Evolutionary conservation across 2,797 vertebrate genomes (phyloP).

Genomic region (Selene dorsalis): DNA sequence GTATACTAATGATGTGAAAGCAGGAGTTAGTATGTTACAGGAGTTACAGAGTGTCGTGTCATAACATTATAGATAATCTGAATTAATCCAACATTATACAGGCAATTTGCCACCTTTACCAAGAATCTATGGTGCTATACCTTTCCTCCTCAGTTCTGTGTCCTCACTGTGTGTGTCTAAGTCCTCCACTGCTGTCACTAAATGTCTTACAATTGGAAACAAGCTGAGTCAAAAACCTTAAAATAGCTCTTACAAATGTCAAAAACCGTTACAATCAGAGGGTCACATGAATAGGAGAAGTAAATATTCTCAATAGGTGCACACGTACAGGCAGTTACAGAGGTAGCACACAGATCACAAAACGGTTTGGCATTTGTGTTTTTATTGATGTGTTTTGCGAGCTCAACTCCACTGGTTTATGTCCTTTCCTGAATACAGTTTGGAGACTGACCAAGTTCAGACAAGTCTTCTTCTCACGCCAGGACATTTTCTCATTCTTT

Average conservation of each 20-base stretch:
- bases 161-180: neutral
- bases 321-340: neutral
- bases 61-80: constrained; percentile 19
- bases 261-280: neutral
- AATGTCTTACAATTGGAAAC: neutral
- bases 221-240: neutral
- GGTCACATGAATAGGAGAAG: too few species aligned
- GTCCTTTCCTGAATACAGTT: neutral
- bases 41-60: constrained; percentile 7
- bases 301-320: neutral
- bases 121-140: constrained; percentile 1
- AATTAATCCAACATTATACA: constrained; percentile 1
- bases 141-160: neutral
- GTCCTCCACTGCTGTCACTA: neutral
- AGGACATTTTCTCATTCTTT: neutral
- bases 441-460: neutral
- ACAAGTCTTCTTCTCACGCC: neutral
- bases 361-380: neutral
- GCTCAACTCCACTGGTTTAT: neutral
- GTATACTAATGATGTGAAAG: constrained; percentile 16
- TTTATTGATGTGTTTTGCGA: neutral
- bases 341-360: neutral
- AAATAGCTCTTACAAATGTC: neutral
- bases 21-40: constrained; percentile 15
- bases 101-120: neutral